phyloP scores from a whole-genome alignment of 2,113 vertebrate genomes.

The Puffinus mauretanicus region DNA sequence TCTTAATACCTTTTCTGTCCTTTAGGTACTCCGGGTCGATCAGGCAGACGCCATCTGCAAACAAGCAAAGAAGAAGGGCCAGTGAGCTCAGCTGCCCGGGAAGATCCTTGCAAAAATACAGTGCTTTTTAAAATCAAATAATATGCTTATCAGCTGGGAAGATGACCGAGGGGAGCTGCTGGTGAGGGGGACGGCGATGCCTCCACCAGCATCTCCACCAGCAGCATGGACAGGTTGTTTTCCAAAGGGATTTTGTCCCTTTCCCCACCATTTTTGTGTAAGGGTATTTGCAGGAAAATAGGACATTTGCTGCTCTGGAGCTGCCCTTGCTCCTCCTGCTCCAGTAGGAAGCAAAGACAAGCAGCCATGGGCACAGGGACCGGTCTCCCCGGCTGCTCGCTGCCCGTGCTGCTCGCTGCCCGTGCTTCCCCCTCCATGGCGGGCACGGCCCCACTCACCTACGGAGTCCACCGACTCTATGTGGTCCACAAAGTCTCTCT shows the following conservation, averaged over 20 bases:
- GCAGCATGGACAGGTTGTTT: rapidly evolving
- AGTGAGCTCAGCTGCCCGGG: neutral
- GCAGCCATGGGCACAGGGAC: neutral
- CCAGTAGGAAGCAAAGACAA: neutral
- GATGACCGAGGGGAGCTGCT: neutral
- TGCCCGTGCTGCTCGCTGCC: neutral
- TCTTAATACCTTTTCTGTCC: slow-evolving; percentile 82
- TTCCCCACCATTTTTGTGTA: neutral
- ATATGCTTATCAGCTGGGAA: neutral
- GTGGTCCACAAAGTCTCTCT: slow-evolving; percentile 87
- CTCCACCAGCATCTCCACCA: neutral
- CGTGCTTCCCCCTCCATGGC: rapidly evolving
- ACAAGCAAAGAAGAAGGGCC: neutral
- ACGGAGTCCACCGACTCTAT: slow-evolving; percentile 80
- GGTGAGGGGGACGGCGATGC: rapidly evolving
- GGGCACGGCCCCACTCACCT: slow-evolving; percentile 70
- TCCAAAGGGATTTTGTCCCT: neutral
- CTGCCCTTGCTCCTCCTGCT: neutral
- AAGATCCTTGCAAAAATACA: neutral
- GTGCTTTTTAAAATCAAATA: neutral
- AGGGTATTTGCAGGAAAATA: neutral
- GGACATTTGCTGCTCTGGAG: neutral
- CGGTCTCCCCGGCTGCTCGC: rapidly evolving
- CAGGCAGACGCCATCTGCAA: slow-evolving; percentile 83
- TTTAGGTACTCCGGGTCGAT: slow-evolving; percentile 83